Base-by-base conservation (phyloP, 2,113 vertebrate genomes). In the Lepisosteus osseus region DNA sequence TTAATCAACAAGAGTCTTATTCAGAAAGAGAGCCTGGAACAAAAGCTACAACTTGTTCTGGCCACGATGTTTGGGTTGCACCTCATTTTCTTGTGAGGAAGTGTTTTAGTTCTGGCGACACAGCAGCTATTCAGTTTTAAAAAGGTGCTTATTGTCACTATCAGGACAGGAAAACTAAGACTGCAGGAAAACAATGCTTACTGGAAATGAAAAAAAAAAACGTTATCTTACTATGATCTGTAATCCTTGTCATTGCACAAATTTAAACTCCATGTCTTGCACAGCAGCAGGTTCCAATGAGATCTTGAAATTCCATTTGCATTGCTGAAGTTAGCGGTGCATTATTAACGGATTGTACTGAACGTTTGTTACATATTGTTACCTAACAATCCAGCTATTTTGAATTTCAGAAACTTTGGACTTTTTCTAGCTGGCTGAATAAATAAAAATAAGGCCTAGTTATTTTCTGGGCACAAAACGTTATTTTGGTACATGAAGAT, bases 51-150 rank as follows among this genome's bases (percentile, higher is more conserved):
- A 29, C 29, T 29, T 29, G 29, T 29, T 29, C 57, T 61, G 71
- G 76, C 72, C 65, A 67, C 17, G 6, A 66, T 44, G 68, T 68
- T 56, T 54, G 47, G 1, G 45, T 43, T 54, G 11, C 61, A 71
- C 61, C 15, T 61, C 41, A 14, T 63, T 71, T 44, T 47, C 41
- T 2, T 29, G 29, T 29, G 29, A 29, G 29, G 29, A 29, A 29
- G 29, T 29, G 7, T 70, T 61, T 69, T 29, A 70, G 61, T 29
- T 45, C 56, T 11, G 42, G 62, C 69, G 43, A 47, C 4, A 54
- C 57, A 54, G 59, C 71, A 44, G 7, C 40, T 57, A 44, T 40
- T 45, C 8, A 29, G 43, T 56, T 12, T 64, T 62, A 71, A 42
- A 42, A 54, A n/a, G 44, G 6, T 42, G 29, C 13, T 29, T 13